Evolutionary conservation across 2,113 vertebrate species (phyloP), one percentile per base, ranked within the genome.

Genomic region (Labrus mixtus): DNA sequence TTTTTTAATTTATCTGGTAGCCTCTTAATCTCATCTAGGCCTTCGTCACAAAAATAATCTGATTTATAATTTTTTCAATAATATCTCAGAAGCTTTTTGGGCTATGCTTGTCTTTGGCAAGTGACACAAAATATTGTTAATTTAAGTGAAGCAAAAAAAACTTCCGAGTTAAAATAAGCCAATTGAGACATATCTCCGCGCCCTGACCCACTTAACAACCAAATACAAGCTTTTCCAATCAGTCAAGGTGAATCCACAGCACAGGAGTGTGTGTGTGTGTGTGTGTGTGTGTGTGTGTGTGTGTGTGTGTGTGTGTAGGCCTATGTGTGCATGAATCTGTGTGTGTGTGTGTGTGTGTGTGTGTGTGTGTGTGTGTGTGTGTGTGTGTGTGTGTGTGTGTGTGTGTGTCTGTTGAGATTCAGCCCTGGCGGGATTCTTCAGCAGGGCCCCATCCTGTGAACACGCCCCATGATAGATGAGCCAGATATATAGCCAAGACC

Each of bases 381-480:
- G n/a, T n/a, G n/a, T n/a, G 29, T 3, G 29, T 58, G 51, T 36
- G 58, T 62, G 48, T 43, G 65, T 16, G n/a, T 45, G 13, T 33
- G 43, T 22, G 57, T 36, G 73, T 76, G 62, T 72, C 72, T 55
- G 67, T 67, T 73, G 68, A 78, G 85, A 86, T 87, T 85, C 88
- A 89, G 87, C 84, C 85, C 86, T 68, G 86, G 86, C 88, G 85
- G 90, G 85, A 93, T 92, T 91, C 91, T 92, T 86, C 82, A 76
- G 79, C 79, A 84, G 90, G 87, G 90, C 86, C 89, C 91, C 80
- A 81, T 85, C 81, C 79, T 84, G 89, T 89, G 93, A 95, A 95
- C 95, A 95, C 95, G 95, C 95, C 95, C 95, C 95, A 92, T 33
- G 90, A 92, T 87, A 89, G 92, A 94, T 92, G 89, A 91, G 86